Conservation (phyloP, 2,113 vertebrate species). For the Isurus oxyrinchus region DNA sequence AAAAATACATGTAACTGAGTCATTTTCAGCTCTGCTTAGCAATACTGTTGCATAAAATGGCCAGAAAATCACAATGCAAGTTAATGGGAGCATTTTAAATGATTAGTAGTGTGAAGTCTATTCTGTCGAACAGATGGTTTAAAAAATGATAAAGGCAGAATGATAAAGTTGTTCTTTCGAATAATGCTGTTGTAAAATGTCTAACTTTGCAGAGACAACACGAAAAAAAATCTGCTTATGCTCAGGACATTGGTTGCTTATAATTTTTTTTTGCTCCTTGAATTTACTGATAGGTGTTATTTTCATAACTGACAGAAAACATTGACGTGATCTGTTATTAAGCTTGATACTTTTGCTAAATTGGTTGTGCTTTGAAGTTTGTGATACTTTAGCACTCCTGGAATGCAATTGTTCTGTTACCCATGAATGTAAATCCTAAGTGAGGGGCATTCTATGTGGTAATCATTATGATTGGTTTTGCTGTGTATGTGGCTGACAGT, state of each 20-base stretch:
- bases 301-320: background rate
- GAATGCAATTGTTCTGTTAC: conserved; percentile 14
- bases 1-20: background rate
- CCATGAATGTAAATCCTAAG: conserved; percentile 12
- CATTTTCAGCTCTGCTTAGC: background rate
- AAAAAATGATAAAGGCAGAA: background rate
- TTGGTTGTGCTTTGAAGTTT: conserved; percentile 20
- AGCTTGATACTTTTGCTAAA: background rate
- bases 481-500: conserved; percentile 19
- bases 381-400: background rate
- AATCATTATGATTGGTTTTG: conserved; percentile 14
- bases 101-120: background rate
- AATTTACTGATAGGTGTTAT: background rate
- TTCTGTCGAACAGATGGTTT: background rate
- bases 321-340: background rate
- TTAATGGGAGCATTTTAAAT: conserved; percentile 4
- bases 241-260: background rate
- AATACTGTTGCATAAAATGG: background rate
- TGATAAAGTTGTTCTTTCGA: background rate
- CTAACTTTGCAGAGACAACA: background rate
- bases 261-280: background rate
- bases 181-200: background rate
- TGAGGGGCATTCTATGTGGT: background rate
- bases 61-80: background rate
- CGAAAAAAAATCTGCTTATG: background rate